Base-by-base conservation (phyloP, 2,888 invertebrate species). In the Acheta domesticus region DNA sequence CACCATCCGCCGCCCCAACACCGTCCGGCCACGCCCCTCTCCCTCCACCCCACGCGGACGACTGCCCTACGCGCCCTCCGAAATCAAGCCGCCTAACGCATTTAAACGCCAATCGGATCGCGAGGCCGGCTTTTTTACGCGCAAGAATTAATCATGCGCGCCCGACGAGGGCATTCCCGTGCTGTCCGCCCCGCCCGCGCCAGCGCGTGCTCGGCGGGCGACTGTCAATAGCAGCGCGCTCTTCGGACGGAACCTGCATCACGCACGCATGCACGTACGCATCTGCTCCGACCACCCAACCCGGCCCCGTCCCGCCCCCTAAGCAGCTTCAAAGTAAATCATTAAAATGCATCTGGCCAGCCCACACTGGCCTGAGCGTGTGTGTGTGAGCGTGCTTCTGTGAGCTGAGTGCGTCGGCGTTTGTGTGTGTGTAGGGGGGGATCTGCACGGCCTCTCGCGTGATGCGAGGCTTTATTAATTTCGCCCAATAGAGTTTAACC, bases 31-130 rank as follows among this genome's bases (percentile, higher is more conserved):
- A 36, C 36, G 36, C 36, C 36, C 36, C 8, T 4, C 23, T 4
- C 23, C 36, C 8, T 8, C 36, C 5, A 8, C 36, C 36, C 36
- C 8, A 36, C 36, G 36, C 36, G 8, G 36, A 8, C 36, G 36
- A 36, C 36, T 5, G 36, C 36, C 36, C 36, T n/a, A n/a, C 16
- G n/a, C 62, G 62, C 62, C 16, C 14, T n/a, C 62, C 16, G 16
- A n/a, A 62, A 62, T 62, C 11, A 62, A 62, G 62, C 62, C n/a
- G 62, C 14, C 62, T 11, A n/a, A n/a, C 16, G 62, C 62, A 62
- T 62, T 62, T 62, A 62, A 62, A n/a, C 62, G 62, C 62, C 62
- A 62, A 62, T 62, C 62, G 62, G 62, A 62, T 62, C 62, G 36
- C 36, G 62, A 62, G 62, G 4, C n/a, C 62, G 14, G 16, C 62